These are phyloP conservation scores for Potorous gilbertii DNA, from an alignment of 2,797 vertebrate genomes.

Conservation along the genomic window DNA sequence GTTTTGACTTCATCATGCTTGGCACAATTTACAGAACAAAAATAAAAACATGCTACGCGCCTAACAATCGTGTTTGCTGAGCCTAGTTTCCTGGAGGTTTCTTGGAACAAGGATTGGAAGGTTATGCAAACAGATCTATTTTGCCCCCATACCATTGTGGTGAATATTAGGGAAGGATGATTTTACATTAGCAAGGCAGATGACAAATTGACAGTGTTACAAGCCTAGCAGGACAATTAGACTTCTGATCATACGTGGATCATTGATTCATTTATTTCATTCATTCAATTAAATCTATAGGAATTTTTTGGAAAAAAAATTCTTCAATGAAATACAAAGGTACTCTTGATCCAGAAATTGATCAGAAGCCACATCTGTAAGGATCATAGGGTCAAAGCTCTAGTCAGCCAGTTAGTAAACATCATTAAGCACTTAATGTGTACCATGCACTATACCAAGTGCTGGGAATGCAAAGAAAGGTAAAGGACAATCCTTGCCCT, in stretches of 20 bases:
- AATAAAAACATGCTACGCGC: constrained; percentile 17
- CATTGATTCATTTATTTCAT: constrained; percentile 15
- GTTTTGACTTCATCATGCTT: constrained; percentile 61
- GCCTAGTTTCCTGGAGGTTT: constrained; percentile 41
- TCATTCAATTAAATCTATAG: neutral
- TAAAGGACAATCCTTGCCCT: neutral
- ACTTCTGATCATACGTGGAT: neutral
- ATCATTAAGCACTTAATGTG: neutral
- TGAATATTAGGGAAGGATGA: neutral
- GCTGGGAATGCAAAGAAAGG: neutral
- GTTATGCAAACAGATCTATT: neutral
- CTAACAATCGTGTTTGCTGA: constrained; percentile 17
- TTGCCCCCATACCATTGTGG: constrained; percentile 21
- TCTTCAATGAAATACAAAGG: neutral
- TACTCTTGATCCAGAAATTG: neutral
- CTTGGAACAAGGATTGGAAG: neutral
- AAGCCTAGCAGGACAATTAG: neutral
- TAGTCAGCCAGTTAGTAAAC: neutral
- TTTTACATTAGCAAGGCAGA: neutral
- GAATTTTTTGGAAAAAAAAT: neutral
- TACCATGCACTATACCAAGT: neutral
- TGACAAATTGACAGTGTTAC: neutral
- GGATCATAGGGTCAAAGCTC: neutral
- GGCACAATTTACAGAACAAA: constrained; percentile 50
- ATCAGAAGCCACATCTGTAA: neutral